Conservation (phyloP, 2,888 invertebrate genomes). For the Melieria omissa region DNA sequence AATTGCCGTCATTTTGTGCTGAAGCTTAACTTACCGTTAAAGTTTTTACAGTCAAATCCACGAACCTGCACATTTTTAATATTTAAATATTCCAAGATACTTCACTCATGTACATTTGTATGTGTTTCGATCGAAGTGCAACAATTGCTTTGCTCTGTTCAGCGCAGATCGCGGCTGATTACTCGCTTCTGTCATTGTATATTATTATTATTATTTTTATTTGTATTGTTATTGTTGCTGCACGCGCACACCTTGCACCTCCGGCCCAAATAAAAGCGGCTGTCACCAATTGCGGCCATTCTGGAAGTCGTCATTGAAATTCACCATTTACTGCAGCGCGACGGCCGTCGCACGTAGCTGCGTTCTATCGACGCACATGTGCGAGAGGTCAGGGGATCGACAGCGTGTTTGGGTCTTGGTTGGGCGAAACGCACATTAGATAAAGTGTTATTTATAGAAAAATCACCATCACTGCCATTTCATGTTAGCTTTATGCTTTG, state of each 20-base stretch:
- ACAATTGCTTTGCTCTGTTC: too few species aligned
- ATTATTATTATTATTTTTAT: not conserved
- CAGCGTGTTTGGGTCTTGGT: too few species aligned
- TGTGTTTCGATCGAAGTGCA: not conserved
- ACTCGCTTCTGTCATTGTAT: not conserved
- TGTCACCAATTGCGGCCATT: conserved; percentile 18
- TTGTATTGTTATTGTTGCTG: not conserved
- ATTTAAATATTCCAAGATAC: too few species aligned
- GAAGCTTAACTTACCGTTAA: too few species aligned
- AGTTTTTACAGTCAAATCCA: too few species aligned
- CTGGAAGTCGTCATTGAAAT: conserved; percentile 22
- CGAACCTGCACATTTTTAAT: too few species aligned
- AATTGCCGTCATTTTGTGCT: too few species aligned
- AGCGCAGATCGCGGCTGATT: not conserved
- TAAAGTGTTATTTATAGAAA: too few species aligned
- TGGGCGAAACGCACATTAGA: too few species aligned
- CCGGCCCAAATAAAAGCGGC: conserved; percentile 3
- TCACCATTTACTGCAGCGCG: not conserved
- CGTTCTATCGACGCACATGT: conserved; percentile 3
- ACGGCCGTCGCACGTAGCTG: not conserved
- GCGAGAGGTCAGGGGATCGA: too few species aligned
- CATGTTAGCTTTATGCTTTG: too few species aligned
- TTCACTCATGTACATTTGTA: not conserved
- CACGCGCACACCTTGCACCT: conserved; percentile 1
- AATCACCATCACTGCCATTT: too few species aligned